Evolutionary conservation across 2,113 vertebrate species (phyloP).

Genomic region (Cromileptes altivelis): DNA sequence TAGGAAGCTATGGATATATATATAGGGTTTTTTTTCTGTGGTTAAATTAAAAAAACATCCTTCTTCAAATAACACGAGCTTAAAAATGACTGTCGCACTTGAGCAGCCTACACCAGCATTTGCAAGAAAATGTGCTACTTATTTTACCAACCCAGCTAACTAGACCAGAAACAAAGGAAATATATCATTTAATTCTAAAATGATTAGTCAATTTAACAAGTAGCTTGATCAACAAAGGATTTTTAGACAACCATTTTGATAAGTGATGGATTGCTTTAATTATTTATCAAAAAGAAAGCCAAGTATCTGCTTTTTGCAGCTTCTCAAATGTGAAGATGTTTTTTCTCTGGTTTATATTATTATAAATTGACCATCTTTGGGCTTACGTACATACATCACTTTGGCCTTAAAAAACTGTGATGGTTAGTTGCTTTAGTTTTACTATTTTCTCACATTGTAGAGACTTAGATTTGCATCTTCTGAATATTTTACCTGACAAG

Average conservation of each 20-base stretch:
- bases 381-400: too few relatives aligned
- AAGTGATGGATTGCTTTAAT: too few relatives aligned
- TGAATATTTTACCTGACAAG: background rate
- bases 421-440: background rate
- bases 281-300: too few relatives aligned
- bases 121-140: background rate
- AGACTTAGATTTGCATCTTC: background rate
- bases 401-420: background rate
- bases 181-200: background rate
- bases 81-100: too few relatives aligned
- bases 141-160: background rate
- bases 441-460: background rate
- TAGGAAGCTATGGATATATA: background rate
- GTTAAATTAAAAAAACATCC: background rate
- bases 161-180: background rate
- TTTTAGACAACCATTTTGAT: background rate
- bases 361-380: background rate
- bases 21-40: background rate
- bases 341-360: background rate
- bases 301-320: background rate
- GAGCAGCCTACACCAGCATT: background rate
- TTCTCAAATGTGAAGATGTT: background rate
- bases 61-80: background rate
- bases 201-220: background rate
- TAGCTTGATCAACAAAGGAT: background rate